Evolutionary conservation across 2,888 invertebrate species (phyloP).

Genomic region (Dicranocentrus wangi): DNA sequence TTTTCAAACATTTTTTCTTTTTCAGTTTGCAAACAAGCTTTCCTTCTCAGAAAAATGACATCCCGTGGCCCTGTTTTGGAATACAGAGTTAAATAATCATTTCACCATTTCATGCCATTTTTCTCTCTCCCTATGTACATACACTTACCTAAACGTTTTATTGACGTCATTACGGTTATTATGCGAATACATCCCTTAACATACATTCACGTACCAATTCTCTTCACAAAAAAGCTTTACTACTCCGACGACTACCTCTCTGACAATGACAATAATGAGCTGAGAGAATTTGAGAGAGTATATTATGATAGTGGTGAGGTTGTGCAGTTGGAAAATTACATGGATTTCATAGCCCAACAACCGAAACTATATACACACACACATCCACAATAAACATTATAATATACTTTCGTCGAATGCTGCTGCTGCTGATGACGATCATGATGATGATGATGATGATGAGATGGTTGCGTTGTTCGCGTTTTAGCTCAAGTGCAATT

Average conservation of each 20-base stretch:
- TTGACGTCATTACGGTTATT: slow-evolving; percentile 8
- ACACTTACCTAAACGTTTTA: too few relatives aligned
- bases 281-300: too few relatives aligned
- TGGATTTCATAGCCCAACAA: neutral
- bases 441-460: too few relatives aligned
- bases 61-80: too few relatives aligned
- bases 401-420: neutral
- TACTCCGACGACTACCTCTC: neutral
- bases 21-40: too few relatives aligned
- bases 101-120: too few relatives aligned
- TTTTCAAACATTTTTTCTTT: too few relatives aligned
- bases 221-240: neutral
- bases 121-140: too few relatives aligned
- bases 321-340: slow-evolving; percentile 5
- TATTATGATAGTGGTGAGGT: too few relatives aligned
- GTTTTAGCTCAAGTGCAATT: slow-evolving; percentile 11
- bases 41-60: too few relatives aligned
- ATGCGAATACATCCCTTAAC: slow-evolving; percentile 17
- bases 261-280: slow-evolving; percentile 3
- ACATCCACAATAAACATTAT: too few relatives aligned
- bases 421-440: neutral
- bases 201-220: slow-evolving; percentile 12
- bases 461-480: neutral
- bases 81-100: too few relatives aligned
- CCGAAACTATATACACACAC: neutral